Percentiles rank a stretch among this genome's conserved stretches.
Conservation (phyloP, 2,888 invertebrate species). For the Drosophila helvetica region DNA sequence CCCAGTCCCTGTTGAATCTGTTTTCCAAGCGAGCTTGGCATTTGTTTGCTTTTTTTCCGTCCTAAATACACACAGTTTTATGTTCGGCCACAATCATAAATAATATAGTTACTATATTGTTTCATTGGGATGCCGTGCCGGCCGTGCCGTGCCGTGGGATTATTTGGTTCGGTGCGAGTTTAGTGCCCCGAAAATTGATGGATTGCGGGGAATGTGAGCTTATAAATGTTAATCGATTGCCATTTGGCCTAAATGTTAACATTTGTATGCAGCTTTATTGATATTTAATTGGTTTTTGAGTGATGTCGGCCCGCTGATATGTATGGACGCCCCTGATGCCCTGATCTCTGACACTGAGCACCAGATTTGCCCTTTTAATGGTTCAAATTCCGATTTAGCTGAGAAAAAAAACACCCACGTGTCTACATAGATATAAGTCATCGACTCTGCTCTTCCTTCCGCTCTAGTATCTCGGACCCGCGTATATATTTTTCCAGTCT, state of each 20-base stretch:
- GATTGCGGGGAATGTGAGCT: conserved; percentile 13
- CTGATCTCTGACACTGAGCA: no score
- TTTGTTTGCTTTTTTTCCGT: conserved; percentile 25
- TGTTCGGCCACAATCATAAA: conserved; percentile 32
- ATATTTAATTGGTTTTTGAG: background rate
- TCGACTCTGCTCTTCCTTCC: no score
- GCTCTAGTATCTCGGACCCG: no score
- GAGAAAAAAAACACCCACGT: no score
- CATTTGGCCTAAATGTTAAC: conserved; percentile 16
- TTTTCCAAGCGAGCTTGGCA: conserved; percentile 39
- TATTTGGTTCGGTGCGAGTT: conserved; percentile 15
- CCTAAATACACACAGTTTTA: conserved; percentile 11
- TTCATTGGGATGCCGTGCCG: conserved; percentile 13
- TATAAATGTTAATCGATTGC: conserved; percentile 31
- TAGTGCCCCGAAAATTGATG: conserved; percentile 19
- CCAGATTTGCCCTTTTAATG: no score
- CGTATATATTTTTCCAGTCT: no score
- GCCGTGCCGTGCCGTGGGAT: conserved; percentile 30
- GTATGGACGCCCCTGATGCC: no score
- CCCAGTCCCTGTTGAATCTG: conserved; percentile 26
- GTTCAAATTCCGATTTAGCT: no score
- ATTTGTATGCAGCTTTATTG: background rate
- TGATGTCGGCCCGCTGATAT: background rate
- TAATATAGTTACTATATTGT: conserved; percentile 18
- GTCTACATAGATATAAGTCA: no score